Evolutionary conservation across 2,113 vertebrate species (phyloP).

Genomic region (Dendrocopos noguchii): DNA sequence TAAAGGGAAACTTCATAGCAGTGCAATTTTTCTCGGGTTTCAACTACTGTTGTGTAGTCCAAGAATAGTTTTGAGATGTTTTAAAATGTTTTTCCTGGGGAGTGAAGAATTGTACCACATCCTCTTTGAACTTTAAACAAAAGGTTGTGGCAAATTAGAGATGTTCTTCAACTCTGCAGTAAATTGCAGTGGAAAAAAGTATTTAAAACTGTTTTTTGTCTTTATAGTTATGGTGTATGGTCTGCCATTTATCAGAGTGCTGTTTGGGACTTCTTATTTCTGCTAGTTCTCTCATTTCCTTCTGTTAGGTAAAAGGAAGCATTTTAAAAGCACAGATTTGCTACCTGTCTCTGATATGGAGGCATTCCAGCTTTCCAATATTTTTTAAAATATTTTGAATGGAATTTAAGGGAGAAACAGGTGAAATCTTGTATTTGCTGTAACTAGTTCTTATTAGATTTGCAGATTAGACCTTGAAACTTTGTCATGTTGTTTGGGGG

Average conservation of each 20-base stretch:
- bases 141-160: neutral
- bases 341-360: neutral
- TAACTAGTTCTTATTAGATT: neutral
- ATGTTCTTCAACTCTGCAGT: neutral
- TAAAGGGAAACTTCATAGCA: neutral
- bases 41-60: neutral
- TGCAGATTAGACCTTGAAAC: neutral
- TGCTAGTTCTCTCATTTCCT: neutral
- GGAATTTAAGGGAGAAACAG: neutral
- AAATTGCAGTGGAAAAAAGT: neutral
- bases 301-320: neutral
- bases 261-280: neutral
- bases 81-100: constrained; percentile 23
- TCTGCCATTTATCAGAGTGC: neutral
- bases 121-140: neutral
- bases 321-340: neutral
- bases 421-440: neutral
- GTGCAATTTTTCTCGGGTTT: neutral
- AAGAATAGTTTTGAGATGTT: neutral
- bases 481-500: neutral
- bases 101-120: neutral
- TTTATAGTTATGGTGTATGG: neutral
- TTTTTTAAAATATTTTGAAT: neutral
- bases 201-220: neutral
- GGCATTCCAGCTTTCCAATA: neutral